Base-by-base conservation (phyloP, 2,797 vertebrate genomes). In the Mormyrus proboscirostris region DNA sequence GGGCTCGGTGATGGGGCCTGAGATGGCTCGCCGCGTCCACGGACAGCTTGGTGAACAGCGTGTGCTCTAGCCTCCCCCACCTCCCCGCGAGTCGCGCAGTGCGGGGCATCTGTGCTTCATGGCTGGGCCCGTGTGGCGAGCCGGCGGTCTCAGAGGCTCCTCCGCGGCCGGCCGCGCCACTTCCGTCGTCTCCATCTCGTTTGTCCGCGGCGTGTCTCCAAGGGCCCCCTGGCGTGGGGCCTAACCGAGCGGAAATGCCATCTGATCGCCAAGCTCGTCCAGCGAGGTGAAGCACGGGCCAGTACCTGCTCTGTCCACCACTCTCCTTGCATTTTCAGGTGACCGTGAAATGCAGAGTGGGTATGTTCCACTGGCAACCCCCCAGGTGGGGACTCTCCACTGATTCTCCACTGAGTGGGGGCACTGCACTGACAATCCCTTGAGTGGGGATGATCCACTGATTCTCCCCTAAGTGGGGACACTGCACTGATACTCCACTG, bases 121-220 rank as follows among this genome's bases (percentile, higher is more conserved):
- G 89, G 89, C 91, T 92, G 93, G 92, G 94, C 69, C 92, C 89
- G 91, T 90, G 62, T 89, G 91, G 91, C 89, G 91, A 33, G 92
- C 91, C 93, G 89, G 62, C 92, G 93, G 94, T 92, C 92, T 89
- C 92, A 50, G 90, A 93, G 93, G 93, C 94, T 95, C 94, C 95
- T 95, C 95, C 95, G 95, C 93, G 91, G 96, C 95, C 95, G 96
- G 94, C 91, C 95, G 95, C 95, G 95, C 95, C 95, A 95, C 94
- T 95, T 93, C 65, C 65, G 16, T 41, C 49, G 8, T 53, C 47
- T 25, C 69, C 50, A 29, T 19, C 88, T 59, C 88, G 22, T 47
- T 79, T 53, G 69, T 57, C 88, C 69, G 47, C 38, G 50, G 47
- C 50, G 6, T 7, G 69, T 29, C 44, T 79, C 65, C 85, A 59